phyloP scores from a whole-genome alignment of 2,888 invertebrate genomes.

The Mechanitis messenoides region DNA sequence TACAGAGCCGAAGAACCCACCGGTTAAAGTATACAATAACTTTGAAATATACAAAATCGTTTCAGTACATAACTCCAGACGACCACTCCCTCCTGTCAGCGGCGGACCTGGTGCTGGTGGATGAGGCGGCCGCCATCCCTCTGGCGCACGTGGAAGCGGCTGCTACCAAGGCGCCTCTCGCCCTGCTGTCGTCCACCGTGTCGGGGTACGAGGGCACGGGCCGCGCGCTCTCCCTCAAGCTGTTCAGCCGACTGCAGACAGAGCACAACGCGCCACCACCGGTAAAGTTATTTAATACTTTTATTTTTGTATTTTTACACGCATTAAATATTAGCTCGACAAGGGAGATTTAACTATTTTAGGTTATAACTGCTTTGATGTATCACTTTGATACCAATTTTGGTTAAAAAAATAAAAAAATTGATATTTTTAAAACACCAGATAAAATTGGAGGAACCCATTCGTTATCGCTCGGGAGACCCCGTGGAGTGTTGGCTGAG shows the following conservation, averaged over 20 bases:
- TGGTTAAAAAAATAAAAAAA: no score
- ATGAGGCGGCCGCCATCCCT: constrained; percentile 99
- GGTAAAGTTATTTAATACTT: constrained; percentile 51
- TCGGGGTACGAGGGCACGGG: constrained; percentile 99
- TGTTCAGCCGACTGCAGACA: constrained; percentile 89
- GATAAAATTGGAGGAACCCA: constrained; percentile 94
- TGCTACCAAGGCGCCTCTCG: constrained; percentile 92
- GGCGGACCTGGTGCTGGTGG: constrained; percentile 96
- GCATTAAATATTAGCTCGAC: no score
- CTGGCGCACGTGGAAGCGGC: constrained; percentile 91
- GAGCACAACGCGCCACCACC: constrained; percentile 78
- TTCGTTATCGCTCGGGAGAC: constrained; percentile 93
- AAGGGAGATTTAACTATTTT: no score
- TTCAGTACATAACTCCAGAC: constrained; percentile 94
- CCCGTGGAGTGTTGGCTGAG: constrained; percentile 94
- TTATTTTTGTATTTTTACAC: not conserved
- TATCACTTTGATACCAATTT: no score
- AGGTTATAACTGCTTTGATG: no score
- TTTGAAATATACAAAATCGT: not conserved
- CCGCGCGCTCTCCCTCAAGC: constrained; percentile 94
- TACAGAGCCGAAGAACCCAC: not conserved
- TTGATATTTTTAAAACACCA: constrained; percentile 36
- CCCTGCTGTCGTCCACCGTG: constrained; percentile 97
- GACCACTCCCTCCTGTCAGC: constrained; percentile 92
- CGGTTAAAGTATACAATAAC: not conserved